phyloP scores from a whole-genome alignment of 2,797 vertebrate genomes.

The Syngnathus rostellatus region DNA sequence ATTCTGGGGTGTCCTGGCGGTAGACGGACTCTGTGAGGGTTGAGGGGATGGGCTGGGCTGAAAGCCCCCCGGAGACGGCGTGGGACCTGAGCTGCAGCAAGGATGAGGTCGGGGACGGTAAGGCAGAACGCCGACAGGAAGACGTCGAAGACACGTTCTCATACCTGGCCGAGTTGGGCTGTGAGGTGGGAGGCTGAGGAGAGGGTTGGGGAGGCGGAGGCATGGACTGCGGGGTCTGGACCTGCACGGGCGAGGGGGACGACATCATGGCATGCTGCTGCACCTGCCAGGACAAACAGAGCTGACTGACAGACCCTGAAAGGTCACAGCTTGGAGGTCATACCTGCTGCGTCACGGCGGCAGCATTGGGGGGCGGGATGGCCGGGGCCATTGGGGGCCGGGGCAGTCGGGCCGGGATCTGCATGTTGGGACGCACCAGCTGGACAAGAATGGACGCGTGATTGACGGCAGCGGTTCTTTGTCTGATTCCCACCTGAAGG shows the following conservation, averaged over 20 bases:
- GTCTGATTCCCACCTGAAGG: background rate
- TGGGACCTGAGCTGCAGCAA: conserved; percentile 81
- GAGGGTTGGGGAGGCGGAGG: conserved; percentile 89
- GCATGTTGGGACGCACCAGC: conserved; percentile 83
- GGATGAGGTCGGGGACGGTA: background rate
- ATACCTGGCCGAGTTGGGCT: conserved; percentile 85
- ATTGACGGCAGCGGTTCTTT: background rate
- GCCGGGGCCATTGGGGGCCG: conserved; percentile 72
- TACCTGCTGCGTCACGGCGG: conserved; percentile 79
- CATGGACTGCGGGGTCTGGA: conserved; percentile 84
- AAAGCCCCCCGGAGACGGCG: conserved; percentile 90
- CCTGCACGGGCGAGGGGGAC: conserved; percentile 86
- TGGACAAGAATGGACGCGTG: conserved; percentile 54
- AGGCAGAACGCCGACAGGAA: background rate
- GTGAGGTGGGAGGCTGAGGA: conserved; percentile 83
- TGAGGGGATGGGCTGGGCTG: conserved; percentile 95
- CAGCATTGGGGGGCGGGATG: conserved; percentile 67
- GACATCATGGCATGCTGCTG: conserved; percentile 77
- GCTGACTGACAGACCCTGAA: background rate
- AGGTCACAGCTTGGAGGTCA: conserved; percentile 21
- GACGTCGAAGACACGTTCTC: background rate
- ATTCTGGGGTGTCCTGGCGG: conserved; percentile 86
- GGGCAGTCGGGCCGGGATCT: conserved; percentile 79
- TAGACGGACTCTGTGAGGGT: conserved; percentile 87
- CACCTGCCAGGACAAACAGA: background rate